Base-by-base conservation (phyloP, 1,140 invertebrate species). In the Philotrypesis tridentata region DNA sequence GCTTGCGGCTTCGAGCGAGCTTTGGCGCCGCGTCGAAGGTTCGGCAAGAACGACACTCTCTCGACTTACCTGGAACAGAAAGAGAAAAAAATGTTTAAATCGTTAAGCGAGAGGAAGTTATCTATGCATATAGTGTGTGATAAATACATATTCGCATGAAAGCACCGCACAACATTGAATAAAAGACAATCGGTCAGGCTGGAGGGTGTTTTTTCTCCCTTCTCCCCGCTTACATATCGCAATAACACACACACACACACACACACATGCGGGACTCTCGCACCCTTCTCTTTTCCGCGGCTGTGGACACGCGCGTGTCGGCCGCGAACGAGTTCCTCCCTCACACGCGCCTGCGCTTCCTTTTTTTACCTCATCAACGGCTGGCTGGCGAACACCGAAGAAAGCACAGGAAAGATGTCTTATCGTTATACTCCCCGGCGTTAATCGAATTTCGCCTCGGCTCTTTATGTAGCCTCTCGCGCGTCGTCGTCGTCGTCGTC, bases 321-420 rank as follows among this genome's bases (percentile, higher is more conserved):
- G 25, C 23, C 55, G 12, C 68, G 68, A 72, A 63, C 31, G 55
- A 74, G 61, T 31, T 80, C n/a, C 65, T 60, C 65, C 23, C 23
- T 37, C 63, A n/a, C 27, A 37, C 3, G 33, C 33, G 33, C 9
- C 4, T 37, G 40, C n/a, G 63, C n/a, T 33, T 74, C 5, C 12
- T 73, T 65, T 67, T 80, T 80, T 67, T 55, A 73, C 6, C 79
- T 80, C 78, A 63, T 79, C 78, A 79, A 40, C 67, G 68, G 14
- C 21, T 7, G 5, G 76, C n/a, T 11, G 27, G 27, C 14, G 23
- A n/a, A n/a, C n/a, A 9, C 61, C 67, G 73, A 82, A 82, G 80
- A 76, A 82, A 82, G 80, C 80, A 82, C 73, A 76, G 80, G 80
- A 82, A 82, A 82, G 80, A 82, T 82, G 80, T 27, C 73, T 82